Percentiles rank a stretch among this genome's conserved stretches.
phyloP scores from a whole-genome alignment of 2,888 invertebrate genomes.

The Tricholauxania praeusta region DNA sequence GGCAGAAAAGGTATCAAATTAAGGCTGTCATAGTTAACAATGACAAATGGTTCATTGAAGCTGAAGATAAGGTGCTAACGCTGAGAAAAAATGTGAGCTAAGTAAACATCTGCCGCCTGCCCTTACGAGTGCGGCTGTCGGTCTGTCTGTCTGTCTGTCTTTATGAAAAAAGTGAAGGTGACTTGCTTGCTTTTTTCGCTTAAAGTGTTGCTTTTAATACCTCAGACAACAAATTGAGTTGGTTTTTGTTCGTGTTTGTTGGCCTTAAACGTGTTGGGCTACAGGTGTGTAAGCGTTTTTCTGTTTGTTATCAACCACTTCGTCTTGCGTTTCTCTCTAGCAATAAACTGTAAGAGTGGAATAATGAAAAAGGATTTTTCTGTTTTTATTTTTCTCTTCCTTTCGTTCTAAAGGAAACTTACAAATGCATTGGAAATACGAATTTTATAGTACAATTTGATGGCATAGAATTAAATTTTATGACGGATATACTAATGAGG shows the following conservation, averaged over 20 bases:
- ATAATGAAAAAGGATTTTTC: no score
- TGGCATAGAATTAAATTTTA: no score
- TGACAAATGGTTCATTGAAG: conserved; percentile 21
- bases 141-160: no score
- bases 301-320: no score
- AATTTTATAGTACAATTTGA: no score
- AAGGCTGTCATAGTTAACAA: conserved; percentile 29
- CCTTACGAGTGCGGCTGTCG: no score
- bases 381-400: no score
- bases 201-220: conserved; percentile 16
- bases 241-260: neutral
- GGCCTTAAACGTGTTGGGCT: neutral
- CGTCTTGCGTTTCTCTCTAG: no score
- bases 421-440: no score
- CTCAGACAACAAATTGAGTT: conserved; percentile 7
- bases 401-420: no score
- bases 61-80: neutral
- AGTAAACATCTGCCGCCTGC: neutral
- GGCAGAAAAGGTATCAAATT: conserved; percentile 25
- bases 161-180: neutral
- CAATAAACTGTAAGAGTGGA: no score
- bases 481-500: no score
- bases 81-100: neutral
- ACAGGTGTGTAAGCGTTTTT: neutral
- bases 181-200: neutral